Evolutionary conservation across 2,797 vertebrate species (phyloP).

Genomic region (Dryobates pubescens): DNA sequence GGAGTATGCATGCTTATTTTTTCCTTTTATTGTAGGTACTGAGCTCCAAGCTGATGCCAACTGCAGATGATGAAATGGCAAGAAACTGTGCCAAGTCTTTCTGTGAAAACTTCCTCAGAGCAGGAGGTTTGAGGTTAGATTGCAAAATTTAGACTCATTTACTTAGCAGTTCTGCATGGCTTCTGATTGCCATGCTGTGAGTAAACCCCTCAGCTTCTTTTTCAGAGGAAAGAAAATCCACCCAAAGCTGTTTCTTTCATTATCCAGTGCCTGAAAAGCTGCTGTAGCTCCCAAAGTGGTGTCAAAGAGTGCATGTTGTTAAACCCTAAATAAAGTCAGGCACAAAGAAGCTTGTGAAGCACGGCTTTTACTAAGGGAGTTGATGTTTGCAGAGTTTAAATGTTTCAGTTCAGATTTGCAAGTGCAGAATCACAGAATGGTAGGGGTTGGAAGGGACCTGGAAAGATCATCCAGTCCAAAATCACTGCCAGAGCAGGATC

Average conservation of each 20-base stretch:
- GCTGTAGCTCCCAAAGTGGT: neutral
- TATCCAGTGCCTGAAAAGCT: neutral
- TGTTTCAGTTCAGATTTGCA: neutral
- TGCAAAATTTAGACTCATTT: constrained; percentile 16
- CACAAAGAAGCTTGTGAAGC: neutral
- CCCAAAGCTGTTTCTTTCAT: neutral
- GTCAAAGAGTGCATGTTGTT: neutral
- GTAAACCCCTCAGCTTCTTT: neutral
- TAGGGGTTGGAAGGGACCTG: no score
- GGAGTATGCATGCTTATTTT: neutral
- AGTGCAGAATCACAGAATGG: no score
- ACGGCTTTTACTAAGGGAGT: neutral
- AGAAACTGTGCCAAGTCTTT: constrained; percentile 98
- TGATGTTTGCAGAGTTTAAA: neutral
- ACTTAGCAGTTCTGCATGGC: neutral
- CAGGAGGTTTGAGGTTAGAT: constrained; percentile 93
- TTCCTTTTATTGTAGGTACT: constrained; percentile 83
- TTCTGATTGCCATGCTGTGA: neutral
- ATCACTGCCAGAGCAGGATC: no score
- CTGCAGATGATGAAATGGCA: constrained; percentile 98
- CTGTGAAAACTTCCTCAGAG: constrained; percentile 99
- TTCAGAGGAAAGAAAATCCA: neutral
- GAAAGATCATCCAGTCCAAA: no score
- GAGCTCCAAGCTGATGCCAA: constrained; percentile 99
- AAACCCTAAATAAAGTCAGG: neutral